Conservation (phyloP, 2,113 vertebrate species). For the Coturnix japonica region DNA sequence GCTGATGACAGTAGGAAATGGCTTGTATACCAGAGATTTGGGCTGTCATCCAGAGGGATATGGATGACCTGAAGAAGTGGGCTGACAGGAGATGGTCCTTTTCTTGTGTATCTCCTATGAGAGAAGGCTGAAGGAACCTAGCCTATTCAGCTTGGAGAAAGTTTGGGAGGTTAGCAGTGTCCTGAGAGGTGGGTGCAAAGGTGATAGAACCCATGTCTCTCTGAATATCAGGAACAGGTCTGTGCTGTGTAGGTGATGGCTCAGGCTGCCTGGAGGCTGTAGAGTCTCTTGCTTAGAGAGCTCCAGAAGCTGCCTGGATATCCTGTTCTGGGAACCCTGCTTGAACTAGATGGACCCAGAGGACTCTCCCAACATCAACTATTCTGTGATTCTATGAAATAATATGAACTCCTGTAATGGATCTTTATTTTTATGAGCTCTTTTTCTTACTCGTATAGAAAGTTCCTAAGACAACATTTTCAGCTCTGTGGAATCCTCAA, state of each 20-base stretch:
- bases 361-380: neutral
- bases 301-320: neutral
- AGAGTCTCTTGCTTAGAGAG: neutral
- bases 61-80: neutral
- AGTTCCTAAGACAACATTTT: neutral
- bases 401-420: neutral
- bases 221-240: neutral
- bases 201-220: neutral
- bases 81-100: neutral
- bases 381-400: neutral
- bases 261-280: neutral
- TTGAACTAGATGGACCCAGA: neutral
- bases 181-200: neutral
- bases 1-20: neutral
- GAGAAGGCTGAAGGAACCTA: neutral
- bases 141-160: neutral
- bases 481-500: neutral
- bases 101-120: neutral
- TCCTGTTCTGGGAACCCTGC: neutral
- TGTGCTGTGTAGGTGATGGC: neutral
- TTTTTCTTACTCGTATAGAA: neutral
- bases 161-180: neutral
- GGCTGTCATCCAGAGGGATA: neutral
- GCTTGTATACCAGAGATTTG: accelerated
- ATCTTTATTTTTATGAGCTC: neutral